A percentile compares a stretch with the other conserved stretches of the same genome.
Conservation (phyloP, 2,888 invertebrate species). For the Melinopterus prodromus region DNA sequence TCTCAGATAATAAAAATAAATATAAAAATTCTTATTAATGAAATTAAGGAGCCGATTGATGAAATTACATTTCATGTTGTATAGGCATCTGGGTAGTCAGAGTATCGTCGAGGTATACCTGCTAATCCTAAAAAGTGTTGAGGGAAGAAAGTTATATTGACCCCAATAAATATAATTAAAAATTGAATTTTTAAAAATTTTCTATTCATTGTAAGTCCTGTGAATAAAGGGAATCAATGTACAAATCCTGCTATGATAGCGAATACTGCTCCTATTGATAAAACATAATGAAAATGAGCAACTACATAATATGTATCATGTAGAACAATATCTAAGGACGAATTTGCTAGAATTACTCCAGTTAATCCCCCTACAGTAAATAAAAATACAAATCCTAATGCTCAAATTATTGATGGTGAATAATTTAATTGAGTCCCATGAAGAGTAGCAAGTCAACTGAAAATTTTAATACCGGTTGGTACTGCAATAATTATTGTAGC, state of each 20-base stretch:
- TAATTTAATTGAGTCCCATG: constrained; percentile 57
- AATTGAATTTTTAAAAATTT: constrained; percentile 75
- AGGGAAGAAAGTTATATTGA: constrained; percentile 83
- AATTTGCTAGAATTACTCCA: constrained; percentile 74
- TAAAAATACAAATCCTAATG: constrained; percentile 79
- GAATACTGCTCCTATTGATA: constrained; percentile 83
- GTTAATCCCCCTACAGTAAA: constrained; percentile 81
- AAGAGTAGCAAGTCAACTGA: constrained; percentile 75
- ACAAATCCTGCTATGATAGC: constrained; percentile 78
- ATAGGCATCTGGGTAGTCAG: constrained; percentile 75
- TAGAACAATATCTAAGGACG: constrained; percentile 78
- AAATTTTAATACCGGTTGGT: constrained; percentile 86
- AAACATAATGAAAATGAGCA: constrained; percentile 83
- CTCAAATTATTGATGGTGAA: constrained; percentile 70
- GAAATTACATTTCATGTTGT: constrained; percentile 73
- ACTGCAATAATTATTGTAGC: constrained; percentile 89
- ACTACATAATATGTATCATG: constrained; percentile 89
- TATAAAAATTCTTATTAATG: constrained; percentile 66
- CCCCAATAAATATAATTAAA: constrained; percentile 75
- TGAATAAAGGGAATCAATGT: constrained; percentile 76
- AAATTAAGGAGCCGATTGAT: constrained; percentile 73
- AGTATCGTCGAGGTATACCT: constrained; percentile 80
- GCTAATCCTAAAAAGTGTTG: constrained; percentile 78
- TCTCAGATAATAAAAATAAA: constrained; percentile 72
- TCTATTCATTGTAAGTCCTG: constrained; percentile 68